phyloP scores from a whole-genome alignment of 37 sponge, comb jelly and placozoan genomes.

The Ianthella basta region DNA sequence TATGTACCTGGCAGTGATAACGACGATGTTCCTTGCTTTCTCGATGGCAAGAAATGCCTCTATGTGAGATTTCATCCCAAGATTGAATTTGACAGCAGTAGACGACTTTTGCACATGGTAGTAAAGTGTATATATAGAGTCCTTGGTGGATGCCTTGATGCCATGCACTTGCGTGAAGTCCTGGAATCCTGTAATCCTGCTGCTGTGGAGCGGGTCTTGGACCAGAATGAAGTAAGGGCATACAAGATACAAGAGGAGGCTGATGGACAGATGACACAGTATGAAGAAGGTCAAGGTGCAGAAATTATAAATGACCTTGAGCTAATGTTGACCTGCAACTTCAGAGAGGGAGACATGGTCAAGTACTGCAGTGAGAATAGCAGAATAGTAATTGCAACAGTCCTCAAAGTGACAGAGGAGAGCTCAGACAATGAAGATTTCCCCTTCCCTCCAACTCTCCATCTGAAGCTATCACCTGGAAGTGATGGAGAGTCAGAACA shows the following conservation, averaged over 20 bases:
- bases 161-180: not conserved
- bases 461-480: not conserved
- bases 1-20: not conserved
- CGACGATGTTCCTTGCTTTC: slow-evolving; percentile 10
- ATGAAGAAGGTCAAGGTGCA: not conserved
- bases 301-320: not conserved
- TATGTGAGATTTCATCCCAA: slow-evolving; percentile 22
- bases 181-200: slow-evolving; percentile 1
- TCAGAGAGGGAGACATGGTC: slow-evolving; percentile 7
- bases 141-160: not conserved
- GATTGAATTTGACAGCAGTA: not conserved
- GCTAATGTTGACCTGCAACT: slow-evolving; percentile 6
- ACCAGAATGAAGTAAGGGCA: not conserved
- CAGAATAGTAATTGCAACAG: not conserved
- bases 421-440: too few relatives aligned
- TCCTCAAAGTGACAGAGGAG: not conserved
- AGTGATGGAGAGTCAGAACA: not conserved
- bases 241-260: not conserved
- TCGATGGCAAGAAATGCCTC: not conserved
- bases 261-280: not conserved
- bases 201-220: not conserved
- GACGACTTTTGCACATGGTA: not conserved
- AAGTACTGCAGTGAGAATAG: slow-evolving; percentile 10
- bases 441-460: slow-evolving; percentile 12
- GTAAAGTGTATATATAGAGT: not conserved